Base-by-base conservation (phyloP, 2,113 vertebrate species). In the Heterocephalus glaber region DNA sequence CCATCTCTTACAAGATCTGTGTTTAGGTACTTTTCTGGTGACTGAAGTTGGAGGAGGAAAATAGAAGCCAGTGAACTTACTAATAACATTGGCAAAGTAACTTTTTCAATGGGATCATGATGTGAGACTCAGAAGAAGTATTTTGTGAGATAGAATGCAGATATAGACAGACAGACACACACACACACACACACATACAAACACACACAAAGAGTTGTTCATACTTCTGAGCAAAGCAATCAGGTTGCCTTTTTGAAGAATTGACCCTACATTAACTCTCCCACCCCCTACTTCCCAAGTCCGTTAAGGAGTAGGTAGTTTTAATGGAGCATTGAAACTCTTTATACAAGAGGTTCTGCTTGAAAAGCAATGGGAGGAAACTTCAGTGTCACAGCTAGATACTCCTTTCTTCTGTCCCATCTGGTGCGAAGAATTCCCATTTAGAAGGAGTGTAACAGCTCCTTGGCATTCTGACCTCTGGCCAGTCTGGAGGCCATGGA, bases 401-500 rank as follows among this genome's bases (percentile, higher is more conserved):
- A 56, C 89, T 33, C 0, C 1, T 24, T 38, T 94, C 38, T 84
- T 84, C 60, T 33, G 33, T 61, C 61, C 66, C 82, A 0, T 61
- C 54, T 77, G 47, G 13, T 72, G 49, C 74, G 72, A 77, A 96
- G 92, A 93, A 54, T 68, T 68, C 35, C 65, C 38, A 61, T 97
- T 86, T 63, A 76, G 26, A 91, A 86, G 58, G 41, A 89, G 58
- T 24, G 19, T 22, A 33, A 74, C 3, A 17, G 41, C 44, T 93
- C 58, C 65, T 68, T 96, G 74, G 58, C 58, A 56, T 93, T 93
- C 90, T 96, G 93, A 93, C 87, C 79, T 94, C 90, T 68, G 33
- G 82, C 77, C 44, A 81, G 61, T 74, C n/a, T 74, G 56, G 84
- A 89, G 30, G 89, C 88, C 13, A 1, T 28, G 58, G 86, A 89